A percentile compares a stretch with the other conserved stretches of the same genome.
Evolutionary conservation across 2,888 invertebrate genomes (phyloP).

Genomic region (Lasioglossum morio): DNA sequence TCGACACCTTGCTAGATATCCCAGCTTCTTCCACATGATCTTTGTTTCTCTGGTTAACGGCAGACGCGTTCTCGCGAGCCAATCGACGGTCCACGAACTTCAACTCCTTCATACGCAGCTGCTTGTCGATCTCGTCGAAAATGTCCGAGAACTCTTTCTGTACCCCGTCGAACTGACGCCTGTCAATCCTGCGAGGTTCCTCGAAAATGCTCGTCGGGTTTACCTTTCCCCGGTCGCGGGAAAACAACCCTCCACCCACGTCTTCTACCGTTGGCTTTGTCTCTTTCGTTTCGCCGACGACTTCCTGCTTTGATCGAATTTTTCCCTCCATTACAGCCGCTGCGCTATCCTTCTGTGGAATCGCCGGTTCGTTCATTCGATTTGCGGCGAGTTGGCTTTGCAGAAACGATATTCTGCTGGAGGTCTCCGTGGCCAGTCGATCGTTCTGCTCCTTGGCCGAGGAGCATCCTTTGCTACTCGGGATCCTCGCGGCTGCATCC

Average conservation of each 20-base stretch:
- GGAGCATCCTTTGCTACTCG: slow-evolving; percentile 2
- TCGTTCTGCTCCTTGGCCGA: slow-evolving; percentile 58
- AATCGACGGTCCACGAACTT: slow-evolving; percentile 50
- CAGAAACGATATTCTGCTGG: slow-evolving; percentile 67
- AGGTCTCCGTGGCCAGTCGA: slow-evolving; percentile 61
- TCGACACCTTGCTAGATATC: slow-evolving; percentile 75
- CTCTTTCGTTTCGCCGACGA: slow-evolving; percentile 38
- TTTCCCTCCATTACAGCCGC: slow-evolving; percentile 41
- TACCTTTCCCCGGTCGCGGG: slow-evolving; percentile 26
- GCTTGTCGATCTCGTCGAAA: slow-evolving; percentile 79
- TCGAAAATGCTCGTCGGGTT: slow-evolving; percentile 23
- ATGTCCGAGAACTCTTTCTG: slow-evolving; percentile 79
- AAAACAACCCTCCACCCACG: slow-evolving; percentile 31
- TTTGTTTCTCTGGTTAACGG: slow-evolving; percentile 50
- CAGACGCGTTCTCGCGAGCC: slow-evolving; percentile 19
- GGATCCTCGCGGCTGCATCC: slow-evolving; percentile 17
- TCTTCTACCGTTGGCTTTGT: slow-evolving; percentile 43
- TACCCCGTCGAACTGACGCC: slow-evolving; percentile 38
- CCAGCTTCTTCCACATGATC: slow-evolving; percentile 59
- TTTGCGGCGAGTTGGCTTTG: slow-evolving; percentile 69
- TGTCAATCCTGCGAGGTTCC: slow-evolving; percentile 25
- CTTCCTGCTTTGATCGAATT: slow-evolving; percentile 55
- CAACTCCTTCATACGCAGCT: slow-evolving; percentile 69
- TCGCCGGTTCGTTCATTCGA: slow-evolving; percentile 60
- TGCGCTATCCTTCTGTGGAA: slow-evolving; percentile 21